Percentiles rank a stretch among this genome's conserved stretches.
Evolutionary conservation across 2,113 vertebrate genomes (phyloP).

Genomic region (Onychostoma macrolepis): DNA sequence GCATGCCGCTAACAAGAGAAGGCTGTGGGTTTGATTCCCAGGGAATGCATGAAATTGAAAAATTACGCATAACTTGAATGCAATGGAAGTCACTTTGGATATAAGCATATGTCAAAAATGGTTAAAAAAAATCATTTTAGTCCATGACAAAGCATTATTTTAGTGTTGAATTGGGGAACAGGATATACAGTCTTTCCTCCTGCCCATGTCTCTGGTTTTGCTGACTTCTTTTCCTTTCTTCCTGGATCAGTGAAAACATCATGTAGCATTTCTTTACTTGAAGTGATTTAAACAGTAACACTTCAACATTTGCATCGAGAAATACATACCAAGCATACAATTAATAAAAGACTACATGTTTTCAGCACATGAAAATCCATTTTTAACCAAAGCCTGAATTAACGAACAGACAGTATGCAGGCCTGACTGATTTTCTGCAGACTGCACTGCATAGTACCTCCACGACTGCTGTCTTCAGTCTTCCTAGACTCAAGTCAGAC

Average conservation of each 20-base stretch:
- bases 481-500: not conserved
- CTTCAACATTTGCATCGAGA: not conserved
- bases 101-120: not conserved
- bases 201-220: slow-evolving; percentile 1
- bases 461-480: not conserved
- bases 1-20: not conserved
- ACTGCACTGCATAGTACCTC: not conserved
- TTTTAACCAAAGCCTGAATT: not conserved
- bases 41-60: not conserved
- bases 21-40: not conserved
- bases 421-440: not conserved
- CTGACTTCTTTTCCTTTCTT: slow-evolving; percentile 42
- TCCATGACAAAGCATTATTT: not conserved
- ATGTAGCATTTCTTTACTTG: not conserved
- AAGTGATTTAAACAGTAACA: not conserved
- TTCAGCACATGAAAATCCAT: not conserved
- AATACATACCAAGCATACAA: not conserved
- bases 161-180: not conserved
- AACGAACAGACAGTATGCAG: not conserved
- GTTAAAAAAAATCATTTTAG: not conserved
- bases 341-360: not conserved
- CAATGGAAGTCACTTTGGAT: not conserved
- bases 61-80: not conserved
- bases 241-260: slow-evolving; percentile 1
- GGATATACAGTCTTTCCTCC: not conserved